Conservation (phyloP, 1,140 invertebrate genomes). For the Chironomus striatipennis region DNA sequence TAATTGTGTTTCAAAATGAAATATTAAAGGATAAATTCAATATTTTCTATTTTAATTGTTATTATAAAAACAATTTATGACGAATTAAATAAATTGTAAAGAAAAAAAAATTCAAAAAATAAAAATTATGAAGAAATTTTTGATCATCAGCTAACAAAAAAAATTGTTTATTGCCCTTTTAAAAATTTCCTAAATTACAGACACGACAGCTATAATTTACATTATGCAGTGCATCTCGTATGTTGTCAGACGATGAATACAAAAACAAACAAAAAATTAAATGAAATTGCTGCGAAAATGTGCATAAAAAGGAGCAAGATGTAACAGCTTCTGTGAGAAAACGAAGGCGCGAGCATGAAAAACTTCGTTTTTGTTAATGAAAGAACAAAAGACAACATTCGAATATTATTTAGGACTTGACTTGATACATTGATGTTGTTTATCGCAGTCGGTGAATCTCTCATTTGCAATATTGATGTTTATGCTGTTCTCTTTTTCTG, state of each 20-base stretch:
- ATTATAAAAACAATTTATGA: no score
- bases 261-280: background rate
- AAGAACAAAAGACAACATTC: background rate
- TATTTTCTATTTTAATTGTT: no score
- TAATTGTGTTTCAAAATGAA: no score
- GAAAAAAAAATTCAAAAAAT: no score
- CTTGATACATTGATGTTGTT: no score
- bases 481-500: background rate
- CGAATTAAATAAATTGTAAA: no score
- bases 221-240: background rate
- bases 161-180: background rate
- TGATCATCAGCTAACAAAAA: background rate
- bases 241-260: background rate
- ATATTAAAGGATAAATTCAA: no score
- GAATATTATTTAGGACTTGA: no score
- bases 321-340: conserved; percentile 6
- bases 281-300: background rate
- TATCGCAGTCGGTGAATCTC: no score
- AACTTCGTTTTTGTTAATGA: background rate
- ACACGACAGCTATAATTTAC: background rate
- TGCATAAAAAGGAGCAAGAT: conserved; percentile 7
- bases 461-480: background rate
- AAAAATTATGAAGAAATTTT: background rate
- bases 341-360: background rate
- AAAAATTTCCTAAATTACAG: background rate